These are phyloP conservation scores for Procapra przewalskii DNA, from an alignment of 2,113 vertebrate genomes.

Conservation along the genomic window DNA sequence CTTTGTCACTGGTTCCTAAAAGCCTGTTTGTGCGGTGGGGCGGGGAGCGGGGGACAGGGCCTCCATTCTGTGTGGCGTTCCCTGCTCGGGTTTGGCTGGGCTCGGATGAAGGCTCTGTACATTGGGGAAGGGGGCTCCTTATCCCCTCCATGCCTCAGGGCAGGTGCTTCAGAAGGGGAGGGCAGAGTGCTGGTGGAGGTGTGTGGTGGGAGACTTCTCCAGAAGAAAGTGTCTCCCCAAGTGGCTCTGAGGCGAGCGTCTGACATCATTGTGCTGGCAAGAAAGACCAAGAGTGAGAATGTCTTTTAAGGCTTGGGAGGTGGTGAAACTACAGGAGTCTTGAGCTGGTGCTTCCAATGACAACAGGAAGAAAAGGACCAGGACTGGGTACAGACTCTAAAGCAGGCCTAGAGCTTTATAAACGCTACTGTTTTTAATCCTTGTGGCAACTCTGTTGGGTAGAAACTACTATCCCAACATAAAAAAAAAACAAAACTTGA, in stretches of 20 bases:
- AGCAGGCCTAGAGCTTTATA: neutral
- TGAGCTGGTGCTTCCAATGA: neutral
- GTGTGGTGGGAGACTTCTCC: neutral
- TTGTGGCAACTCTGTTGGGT: neutral
- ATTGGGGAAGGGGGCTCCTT: neutral
- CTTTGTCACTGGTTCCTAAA: neutral
- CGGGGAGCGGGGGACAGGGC: accelerated
- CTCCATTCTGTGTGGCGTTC: neutral
- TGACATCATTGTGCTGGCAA: neutral
- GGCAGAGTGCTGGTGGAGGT: neutral
- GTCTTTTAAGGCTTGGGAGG: neutral
- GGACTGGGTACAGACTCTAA: neutral
- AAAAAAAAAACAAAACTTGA: neutral
- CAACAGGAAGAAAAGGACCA: neutral
- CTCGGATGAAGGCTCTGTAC: neutral
- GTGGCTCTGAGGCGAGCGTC: neutral
- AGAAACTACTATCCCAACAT: neutral
- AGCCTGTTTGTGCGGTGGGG: neutral
- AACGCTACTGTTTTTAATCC: neutral
- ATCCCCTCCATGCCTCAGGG: neutral
- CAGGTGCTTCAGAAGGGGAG: neutral
- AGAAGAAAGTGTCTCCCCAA: neutral
- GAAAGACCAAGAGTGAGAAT: neutral
- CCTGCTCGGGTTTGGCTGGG: neutral
- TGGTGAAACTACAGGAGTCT: neutral